Evolutionary conservation across 2,888 invertebrate genomes (phyloP).

Genomic region (Dasypolia templi): DNA sequence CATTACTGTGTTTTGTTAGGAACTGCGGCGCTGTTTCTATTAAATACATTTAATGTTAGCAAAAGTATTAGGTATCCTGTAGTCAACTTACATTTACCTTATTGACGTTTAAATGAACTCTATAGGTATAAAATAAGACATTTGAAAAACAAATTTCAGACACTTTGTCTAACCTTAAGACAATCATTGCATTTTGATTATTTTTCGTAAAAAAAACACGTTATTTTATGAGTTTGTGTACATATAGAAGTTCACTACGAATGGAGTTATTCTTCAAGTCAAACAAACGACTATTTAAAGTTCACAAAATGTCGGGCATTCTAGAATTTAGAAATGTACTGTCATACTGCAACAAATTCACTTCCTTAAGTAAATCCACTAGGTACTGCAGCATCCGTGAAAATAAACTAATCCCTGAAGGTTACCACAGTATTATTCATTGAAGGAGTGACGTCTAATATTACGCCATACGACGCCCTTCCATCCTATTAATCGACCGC

Average conservation of each 20-base stretch:
- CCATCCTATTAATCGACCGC: not conserved
- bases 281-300: not conserved
- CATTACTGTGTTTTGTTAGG: constrained; percentile 9
- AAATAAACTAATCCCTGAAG: constrained; percentile 4
- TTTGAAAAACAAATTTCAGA: not conserved
- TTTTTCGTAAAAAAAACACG: not conserved
- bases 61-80: no score
- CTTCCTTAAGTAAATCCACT: not conserved
- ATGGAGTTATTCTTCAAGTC: not conserved
- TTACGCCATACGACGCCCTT: not conserved
- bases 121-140: not conserved
- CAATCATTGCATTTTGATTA: no score
- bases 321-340: not conserved
- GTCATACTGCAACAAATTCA: not conserved
- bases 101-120: no score
- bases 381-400: not conserved
- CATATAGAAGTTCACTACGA: not conserved
- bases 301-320: not conserved
- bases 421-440: constrained; percentile 20
- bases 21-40: no score
- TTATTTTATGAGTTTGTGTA: not conserved
- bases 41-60: no score
- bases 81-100: not conserved
- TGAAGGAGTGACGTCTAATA: not conserved
- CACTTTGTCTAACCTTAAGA: not conserved